Evolutionary conservation across 2,888 invertebrate genomes (phyloP), one percentile per base, ranked within the genome.

Genomic region (Diadromus collaris): DNA sequence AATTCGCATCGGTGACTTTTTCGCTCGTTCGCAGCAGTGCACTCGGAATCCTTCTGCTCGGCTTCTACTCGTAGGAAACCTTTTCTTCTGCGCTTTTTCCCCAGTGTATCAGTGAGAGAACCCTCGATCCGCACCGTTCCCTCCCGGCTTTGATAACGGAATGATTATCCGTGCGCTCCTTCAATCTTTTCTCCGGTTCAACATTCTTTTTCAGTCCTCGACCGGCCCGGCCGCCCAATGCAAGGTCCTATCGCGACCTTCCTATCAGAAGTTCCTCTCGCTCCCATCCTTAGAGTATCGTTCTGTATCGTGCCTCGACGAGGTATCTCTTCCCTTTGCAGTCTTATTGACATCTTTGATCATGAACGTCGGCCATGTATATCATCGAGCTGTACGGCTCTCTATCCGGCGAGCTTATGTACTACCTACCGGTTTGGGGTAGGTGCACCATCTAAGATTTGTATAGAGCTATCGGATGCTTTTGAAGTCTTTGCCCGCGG

Each of bases 291-390:
- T 77, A 68, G 78, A 54, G 58, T 24, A 32, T 63, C 77, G 72
- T 60, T 41, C 41, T 60, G 27, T 44, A 48, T 67, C 24, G 41
- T 41, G 29, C 24, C 24, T 24, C 54, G 41, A 6, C 7, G 10
- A 48, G 32, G 56, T 44, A 56, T 69, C 56, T 48, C 44, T 10
- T 65, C 54, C 51, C 19, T 41, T 41, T 24, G 6, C 51, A 24
- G 73, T 77, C 77, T 74, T 70, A 82, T 83, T 84, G 85, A 87
- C 88, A 89, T 88, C 89, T 90, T 89, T 89, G 88, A 89, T 88
- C 89, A 89, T 85, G 86, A 84, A 84, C 85, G 83, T 88, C 86
- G 83, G 83, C 81, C 46, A 63, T 79, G 76, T 82, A 77, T 76
- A 65, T 72, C 73, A 76, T n/a, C 69, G 83, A n/a, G 5, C 61